Evolutionary conservation across 1,140 invertebrate species (phyloP).

Genomic region (Nephila pilipes): DNA sequence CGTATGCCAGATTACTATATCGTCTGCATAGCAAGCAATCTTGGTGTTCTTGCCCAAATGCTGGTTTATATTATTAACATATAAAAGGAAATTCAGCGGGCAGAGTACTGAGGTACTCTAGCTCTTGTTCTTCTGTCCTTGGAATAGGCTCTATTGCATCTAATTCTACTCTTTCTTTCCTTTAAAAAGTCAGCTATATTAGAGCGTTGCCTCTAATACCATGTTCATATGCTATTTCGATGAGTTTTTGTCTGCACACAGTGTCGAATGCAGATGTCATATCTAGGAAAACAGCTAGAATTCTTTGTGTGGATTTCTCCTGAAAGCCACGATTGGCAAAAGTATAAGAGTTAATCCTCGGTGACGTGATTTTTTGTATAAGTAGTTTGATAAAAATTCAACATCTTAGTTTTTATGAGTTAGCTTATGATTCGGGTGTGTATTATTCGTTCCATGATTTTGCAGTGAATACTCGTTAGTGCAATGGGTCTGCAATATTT

Average conservation of each 20-base stretch:
- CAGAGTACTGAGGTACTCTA: too few species aligned
- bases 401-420: background rate
- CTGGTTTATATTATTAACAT: too few species aligned
- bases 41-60: too few species aligned
- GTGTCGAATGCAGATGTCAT: background rate
- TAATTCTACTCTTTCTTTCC: too few species aligned
- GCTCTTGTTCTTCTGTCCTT: too few species aligned
- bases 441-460: background rate
- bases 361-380: background rate
- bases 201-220: too few species aligned
- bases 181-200: too few species aligned
- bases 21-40: too few species aligned
- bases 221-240: too few species aligned
- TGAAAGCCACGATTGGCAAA: slow-evolving; percentile 30
- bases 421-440: background rate
- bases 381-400: slow-evolving; percentile 5
- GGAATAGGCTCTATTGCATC: too few species aligned
- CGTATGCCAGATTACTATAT: too few species aligned
- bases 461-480: slow-evolving; percentile 30
- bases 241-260: background rate
- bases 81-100: too few species aligned
- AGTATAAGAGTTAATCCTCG: background rate
- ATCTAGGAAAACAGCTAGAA: slow-evolving; percentile 11
- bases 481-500: background rate
- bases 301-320: background rate